Conservation (phyloP, 2,888 invertebrate species). For the Cheilosia urbana region DNA sequence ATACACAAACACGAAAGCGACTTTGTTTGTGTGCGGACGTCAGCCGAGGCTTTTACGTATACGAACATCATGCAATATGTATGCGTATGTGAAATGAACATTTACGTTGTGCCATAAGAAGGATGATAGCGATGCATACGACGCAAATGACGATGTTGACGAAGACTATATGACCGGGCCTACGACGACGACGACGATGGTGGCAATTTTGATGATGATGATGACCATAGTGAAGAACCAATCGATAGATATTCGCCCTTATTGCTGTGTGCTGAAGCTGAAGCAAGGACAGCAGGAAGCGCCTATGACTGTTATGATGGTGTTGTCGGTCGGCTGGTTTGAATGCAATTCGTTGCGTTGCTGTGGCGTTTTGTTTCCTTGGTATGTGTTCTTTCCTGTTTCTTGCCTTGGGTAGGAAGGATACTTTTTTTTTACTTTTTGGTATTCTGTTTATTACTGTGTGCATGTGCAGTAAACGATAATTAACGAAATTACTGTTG, state of each 20-base stretch:
- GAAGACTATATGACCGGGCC: slow-evolving; percentile 55
- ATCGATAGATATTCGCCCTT: slow-evolving; percentile 69
- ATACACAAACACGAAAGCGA: slow-evolving; percentile 45
- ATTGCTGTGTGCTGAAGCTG: slow-evolving; percentile 37
- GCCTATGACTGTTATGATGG: slow-evolving; percentile 40
- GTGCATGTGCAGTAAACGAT: slow-evolving; percentile 66
- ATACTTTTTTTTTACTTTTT: slow-evolving; percentile 14
- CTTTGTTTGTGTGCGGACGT: slow-evolving; percentile 26
- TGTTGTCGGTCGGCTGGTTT: slow-evolving; percentile 42
- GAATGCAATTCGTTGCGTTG: slow-evolving; percentile 61
- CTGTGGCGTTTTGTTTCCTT: slow-evolving; percentile 35
- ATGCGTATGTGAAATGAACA: slow-evolving; percentile 35
- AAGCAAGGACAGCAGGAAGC: slow-evolving; percentile 64
- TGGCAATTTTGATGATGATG: slow-evolving; percentile 65
- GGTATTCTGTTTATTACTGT: slow-evolving; percentile 48
- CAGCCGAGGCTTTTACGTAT: neutral
- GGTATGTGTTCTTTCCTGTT: slow-evolving; percentile 61
- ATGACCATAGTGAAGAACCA: slow-evolving; percentile 63
- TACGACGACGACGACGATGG: slow-evolving; percentile 45
- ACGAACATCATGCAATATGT: neutral
- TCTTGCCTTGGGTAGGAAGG: slow-evolving; percentile 44
- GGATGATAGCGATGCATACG: slow-evolving; percentile 69
- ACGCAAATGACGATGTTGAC: slow-evolving; percentile 72
- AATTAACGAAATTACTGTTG: slow-evolving; percentile 71
- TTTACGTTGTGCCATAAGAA: slow-evolving; percentile 57